phyloP scores from a whole-genome alignment of 2,797 vertebrate species.

The Myioborus melanocephalus region DNA sequence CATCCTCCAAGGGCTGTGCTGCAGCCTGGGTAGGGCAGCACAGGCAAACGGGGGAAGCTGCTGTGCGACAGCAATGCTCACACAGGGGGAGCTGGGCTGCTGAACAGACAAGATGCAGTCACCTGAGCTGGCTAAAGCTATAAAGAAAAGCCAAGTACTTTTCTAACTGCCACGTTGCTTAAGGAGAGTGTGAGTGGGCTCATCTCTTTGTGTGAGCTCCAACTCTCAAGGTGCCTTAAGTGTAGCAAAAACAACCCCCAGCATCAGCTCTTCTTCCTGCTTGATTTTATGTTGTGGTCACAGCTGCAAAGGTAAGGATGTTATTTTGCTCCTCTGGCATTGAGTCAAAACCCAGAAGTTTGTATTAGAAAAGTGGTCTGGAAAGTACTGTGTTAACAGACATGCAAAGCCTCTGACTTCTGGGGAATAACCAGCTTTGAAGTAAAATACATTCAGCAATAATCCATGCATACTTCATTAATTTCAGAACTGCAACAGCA shows the following conservation, averaged over 20 bases:
- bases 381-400: slow-evolving; percentile 1
- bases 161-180: rapidly evolving
- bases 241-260: background rate
- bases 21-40: background rate
- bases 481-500: slow-evolving; percentile 7
- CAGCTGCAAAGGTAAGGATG: slow-evolving; percentile 30
- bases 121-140: background rate
- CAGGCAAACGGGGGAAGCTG: background rate
- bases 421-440: slow-evolving; percentile 44
- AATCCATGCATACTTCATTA: slow-evolving; percentile 33
- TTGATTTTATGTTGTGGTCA: background rate
- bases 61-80: background rate
- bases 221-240: background rate
- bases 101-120: background rate
- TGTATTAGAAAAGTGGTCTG: background rate
- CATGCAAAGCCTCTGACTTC: slow-evolving; percentile 22
- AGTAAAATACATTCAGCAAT: slow-evolving; percentile 1
- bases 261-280: background rate
- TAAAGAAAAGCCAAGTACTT: background rate
- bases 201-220: background rate
- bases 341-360: background rate
- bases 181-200: rapidly evolving
- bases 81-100: background rate
- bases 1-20: background rate
- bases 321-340: background rate